Percentiles rank a stretch among this genome's conserved stretches.
Conservation (phyloP, 2,797 vertebrate genomes). For the Pipistrellus pipistrellus region DNA sequence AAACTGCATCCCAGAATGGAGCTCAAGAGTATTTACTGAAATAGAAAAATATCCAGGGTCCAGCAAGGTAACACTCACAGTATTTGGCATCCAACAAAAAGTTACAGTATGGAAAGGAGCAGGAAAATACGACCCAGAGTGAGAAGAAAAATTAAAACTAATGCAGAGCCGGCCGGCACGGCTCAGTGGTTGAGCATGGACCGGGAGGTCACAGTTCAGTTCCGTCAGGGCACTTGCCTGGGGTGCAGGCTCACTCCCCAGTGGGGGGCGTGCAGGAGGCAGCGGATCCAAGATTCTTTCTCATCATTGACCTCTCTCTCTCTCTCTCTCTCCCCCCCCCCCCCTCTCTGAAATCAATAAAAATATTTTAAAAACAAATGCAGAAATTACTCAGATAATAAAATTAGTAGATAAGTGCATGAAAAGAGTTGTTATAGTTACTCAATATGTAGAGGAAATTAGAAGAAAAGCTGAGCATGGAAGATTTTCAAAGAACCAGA, state of each 20-base stretch:
- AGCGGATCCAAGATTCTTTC: no score
- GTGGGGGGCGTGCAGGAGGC: no score
- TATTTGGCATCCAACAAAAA: background rate
- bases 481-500: background rate
- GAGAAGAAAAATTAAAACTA: background rate
- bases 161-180: background rate
- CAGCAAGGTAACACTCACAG: conserved; percentile 8
- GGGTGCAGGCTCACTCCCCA: no score
- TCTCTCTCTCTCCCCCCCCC: no score
- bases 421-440: conserved; percentile 22
- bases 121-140: conserved; percentile 11
- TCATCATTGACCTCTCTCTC: no score
- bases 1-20: background rate
- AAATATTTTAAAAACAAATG: no score
- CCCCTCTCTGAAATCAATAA: no score
- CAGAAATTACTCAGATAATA: conserved; percentile 56
- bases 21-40: conserved; percentile 14
- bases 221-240: no score
- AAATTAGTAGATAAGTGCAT: conserved; percentile 9
- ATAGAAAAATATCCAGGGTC: background rate
- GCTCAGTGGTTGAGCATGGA: no score
- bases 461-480: background rate
- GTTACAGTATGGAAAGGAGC: background rate
- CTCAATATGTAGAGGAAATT: conserved; percentile 29
- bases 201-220: no score